Conservation (phyloP, 1,140 invertebrate species). For the Zaprionus taronus region DNA sequence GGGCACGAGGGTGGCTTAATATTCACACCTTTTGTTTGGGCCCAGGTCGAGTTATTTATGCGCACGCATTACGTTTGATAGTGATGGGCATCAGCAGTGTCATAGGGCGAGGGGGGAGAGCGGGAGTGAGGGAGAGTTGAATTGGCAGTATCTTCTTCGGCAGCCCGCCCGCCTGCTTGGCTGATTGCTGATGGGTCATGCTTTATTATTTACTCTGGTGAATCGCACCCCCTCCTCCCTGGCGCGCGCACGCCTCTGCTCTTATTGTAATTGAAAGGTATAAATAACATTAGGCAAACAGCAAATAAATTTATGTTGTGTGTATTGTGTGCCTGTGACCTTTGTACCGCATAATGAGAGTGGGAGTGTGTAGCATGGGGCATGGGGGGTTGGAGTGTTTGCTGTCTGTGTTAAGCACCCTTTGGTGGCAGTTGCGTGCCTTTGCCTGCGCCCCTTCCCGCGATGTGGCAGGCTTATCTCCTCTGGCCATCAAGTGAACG, state of each 20-base stretch:
- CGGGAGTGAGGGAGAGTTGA: not conserved
- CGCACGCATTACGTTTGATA: slow-evolving; percentile 77
- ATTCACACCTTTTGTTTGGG: slow-evolving; percentile 74
- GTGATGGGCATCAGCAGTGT: slow-evolving; percentile 49
- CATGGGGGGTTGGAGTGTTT: not conserved
- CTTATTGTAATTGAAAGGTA: slow-evolving; percentile 82
- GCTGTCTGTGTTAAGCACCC: slow-evolving; percentile 44
- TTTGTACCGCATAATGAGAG: slow-evolving; percentile 46
- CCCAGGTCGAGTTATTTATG: slow-evolving; percentile 70
- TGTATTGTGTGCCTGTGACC: slow-evolving; percentile 64
- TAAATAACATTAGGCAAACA: slow-evolving; percentile 83
- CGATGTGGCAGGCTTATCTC: slow-evolving; percentile 54
- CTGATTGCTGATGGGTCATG: slow-evolving; percentile 76
- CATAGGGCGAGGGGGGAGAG: not conserved
- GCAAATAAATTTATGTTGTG: slow-evolving; percentile 81
- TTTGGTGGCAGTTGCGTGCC: slow-evolving; percentile 60
- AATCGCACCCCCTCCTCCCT: not conserved
- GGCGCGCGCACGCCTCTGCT: slow-evolving; percentile 29
- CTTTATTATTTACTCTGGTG: slow-evolving; percentile 78
- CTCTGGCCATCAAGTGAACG: slow-evolving; percentile 45
- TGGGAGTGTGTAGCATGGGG: not conserved
- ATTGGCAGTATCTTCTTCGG: slow-evolving; percentile 16
- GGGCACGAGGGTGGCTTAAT: slow-evolving; percentile 59
- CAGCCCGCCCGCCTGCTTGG: slow-evolving; percentile 40
- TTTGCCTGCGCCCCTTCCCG: not conserved